Percentiles rank a stretch among this genome's conserved stretches.
These are phyloP conservation scores for Ctenochaetus hawaiiensis DNA, from an alignment of 2,797 vertebrate species.

Conservation along the genomic window DNA sequence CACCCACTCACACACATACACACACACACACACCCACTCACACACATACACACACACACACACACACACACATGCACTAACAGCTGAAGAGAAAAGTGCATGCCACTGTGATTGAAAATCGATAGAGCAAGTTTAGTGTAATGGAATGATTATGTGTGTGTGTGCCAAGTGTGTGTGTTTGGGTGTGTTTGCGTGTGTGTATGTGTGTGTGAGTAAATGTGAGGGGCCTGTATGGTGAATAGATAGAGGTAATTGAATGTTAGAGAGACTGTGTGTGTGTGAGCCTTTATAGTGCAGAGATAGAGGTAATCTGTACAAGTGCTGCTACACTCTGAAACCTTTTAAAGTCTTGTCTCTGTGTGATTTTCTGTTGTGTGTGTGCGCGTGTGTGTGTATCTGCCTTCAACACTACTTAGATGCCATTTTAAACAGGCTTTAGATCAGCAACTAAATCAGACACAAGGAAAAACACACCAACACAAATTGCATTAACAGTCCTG, in stretches of 20 bases:
- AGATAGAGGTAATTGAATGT: conserved; percentile 73
- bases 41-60: too few relatives aligned
- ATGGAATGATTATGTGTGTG: conserved; percentile 63
- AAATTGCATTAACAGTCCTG: not conserved
- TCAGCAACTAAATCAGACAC: conserved; percentile 34
- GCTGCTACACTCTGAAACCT: conserved; percentile 74
- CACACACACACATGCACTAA: not conserved
- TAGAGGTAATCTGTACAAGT: conserved; percentile 80
- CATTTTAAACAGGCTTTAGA: conserved; percentile 51
- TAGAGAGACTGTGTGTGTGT: conserved; percentile 36
- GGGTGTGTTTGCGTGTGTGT: conserved; percentile 21
- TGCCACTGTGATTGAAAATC: conserved; percentile 64
- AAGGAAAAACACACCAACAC: conserved; percentile 5
- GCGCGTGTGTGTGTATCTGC: conserved; percentile 28
- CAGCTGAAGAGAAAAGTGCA: conserved; percentile 33
- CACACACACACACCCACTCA: conserved; percentile 10
- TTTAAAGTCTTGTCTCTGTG: conserved; percentile 73
- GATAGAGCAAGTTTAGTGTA: conserved; percentile 72
- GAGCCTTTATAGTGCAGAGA: conserved; percentile 67
- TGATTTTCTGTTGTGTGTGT: conserved; percentile 57
- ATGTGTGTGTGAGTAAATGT: conserved; percentile 9
- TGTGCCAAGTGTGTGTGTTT: not conserved
- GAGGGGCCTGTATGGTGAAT: conserved; percentile 49
- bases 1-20: conserved; percentile 20
- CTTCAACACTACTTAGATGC: conserved; percentile 36